A percentile compares a stretch with the other conserved stretches of the same genome.
Evolutionary conservation across 2,888 invertebrate species (phyloP).

Genomic region (Chrysolina haemoptera): DNA sequence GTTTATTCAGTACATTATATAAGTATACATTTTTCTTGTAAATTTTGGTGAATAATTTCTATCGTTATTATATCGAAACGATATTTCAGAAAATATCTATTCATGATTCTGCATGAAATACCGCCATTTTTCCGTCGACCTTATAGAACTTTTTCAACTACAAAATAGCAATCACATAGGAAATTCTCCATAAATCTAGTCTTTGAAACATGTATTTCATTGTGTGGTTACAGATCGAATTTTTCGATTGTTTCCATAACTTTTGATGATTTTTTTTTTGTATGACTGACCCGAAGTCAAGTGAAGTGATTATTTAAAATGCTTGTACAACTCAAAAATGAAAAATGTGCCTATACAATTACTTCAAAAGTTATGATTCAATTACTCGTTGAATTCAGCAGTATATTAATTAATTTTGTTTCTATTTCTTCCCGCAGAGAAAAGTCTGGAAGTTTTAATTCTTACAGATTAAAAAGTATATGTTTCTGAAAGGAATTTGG

Average conservation of each 20-base stretch:
- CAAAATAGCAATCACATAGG: too few relatives aligned
- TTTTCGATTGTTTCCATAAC: neutral
- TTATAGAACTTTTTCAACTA: too few relatives aligned
- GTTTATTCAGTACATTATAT: too few relatives aligned
- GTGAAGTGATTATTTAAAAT: slow-evolving; percentile 23
- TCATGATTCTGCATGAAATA: too few relatives aligned
- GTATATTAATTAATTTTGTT: slow-evolving; percentile 17
- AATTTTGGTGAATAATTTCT: too few relatives aligned
- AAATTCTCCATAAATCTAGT: too few relatives aligned
- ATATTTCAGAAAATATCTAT: too few relatives aligned
- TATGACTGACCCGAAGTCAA: neutral
- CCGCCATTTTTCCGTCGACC: too few relatives aligned
- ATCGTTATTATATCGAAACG: too few relatives aligned
- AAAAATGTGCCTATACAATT: slow-evolving; percentile 23
- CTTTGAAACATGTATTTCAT: too few relatives aligned
- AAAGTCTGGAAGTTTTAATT: slow-evolving; percentile 15
- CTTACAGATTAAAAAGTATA: slow-evolving; percentile 18
- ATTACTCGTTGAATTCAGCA: slow-evolving; percentile 15
- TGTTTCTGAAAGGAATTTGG: neutral
- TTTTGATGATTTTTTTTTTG: neutral
- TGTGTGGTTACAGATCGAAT: too few relatives aligned
- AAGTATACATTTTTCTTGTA: too few relatives aligned
- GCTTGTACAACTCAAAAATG: slow-evolving; percentile 22
- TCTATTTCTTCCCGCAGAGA: slow-evolving; percentile 12
- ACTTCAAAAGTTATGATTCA: slow-evolving; percentile 20